A percentile compares a stretch with the other conserved stretches of the same genome.
phyloP scores from a whole-genome alignment of 2,888 invertebrate species.

The Agyllia agylla region DNA sequence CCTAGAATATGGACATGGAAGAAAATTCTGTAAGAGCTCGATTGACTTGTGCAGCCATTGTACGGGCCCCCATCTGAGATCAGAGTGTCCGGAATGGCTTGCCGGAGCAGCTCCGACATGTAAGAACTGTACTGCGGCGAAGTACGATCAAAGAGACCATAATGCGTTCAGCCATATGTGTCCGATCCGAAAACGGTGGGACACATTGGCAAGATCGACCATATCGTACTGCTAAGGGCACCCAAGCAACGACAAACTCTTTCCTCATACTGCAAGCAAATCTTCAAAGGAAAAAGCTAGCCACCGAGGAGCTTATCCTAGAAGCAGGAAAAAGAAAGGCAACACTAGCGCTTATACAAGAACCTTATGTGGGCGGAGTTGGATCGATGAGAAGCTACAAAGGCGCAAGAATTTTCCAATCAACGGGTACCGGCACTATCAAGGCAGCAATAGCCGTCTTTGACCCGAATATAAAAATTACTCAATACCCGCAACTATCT shows the following conservation, averaged over 20 bases:
- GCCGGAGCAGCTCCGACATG: not conserved
- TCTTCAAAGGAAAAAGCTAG: too few species aligned
- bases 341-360: not conserved
- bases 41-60: slow-evolving; percentile 41
- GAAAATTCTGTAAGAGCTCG: not conserved
- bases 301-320: not conserved
- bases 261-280: too few species aligned
- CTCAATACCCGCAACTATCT: slow-evolving; percentile 20
- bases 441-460: slow-evolving; percentile 45
- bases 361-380: not conserved
- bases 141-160: not conserved
- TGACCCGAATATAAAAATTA: slow-evolving; percentile 23
- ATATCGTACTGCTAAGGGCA: slow-evolving; percentile 35
- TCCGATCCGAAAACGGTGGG: not conserved
- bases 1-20: slow-evolving; percentile 26
- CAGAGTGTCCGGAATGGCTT: not conserved
- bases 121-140: slow-evolving; percentile 17
- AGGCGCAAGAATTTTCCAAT: not conserved
- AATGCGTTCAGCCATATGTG: slow-evolving; percentile 18
- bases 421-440: not conserved
- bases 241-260: too few species aligned
- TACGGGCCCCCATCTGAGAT: not conserved
- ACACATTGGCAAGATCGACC: not conserved
- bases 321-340: not conserved
- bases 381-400: not conserved